Conservation (phyloP, 2,888 invertebrate species). For the Gymnoscelis rufifasciata region DNA sequence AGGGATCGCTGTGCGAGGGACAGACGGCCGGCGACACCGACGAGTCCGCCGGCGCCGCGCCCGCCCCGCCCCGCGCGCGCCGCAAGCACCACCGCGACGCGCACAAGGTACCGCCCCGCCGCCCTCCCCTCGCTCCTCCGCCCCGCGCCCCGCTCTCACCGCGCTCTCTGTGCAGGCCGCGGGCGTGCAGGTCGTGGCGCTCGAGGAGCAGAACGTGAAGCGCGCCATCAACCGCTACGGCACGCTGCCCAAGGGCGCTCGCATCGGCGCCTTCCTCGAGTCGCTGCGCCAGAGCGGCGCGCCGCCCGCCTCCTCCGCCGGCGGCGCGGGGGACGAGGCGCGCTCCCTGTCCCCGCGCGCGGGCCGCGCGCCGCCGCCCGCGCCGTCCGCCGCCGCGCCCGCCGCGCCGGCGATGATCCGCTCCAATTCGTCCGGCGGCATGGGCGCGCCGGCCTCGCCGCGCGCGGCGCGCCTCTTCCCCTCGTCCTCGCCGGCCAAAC, state of each 20-base stretch:
- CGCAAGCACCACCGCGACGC: conserved; percentile 63
- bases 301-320: conserved; percentile 27
- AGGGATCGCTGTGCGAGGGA: conserved; percentile 83
- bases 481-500: conserved; percentile 81
- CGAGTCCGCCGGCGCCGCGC: conserved; percentile 77
- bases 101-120: conserved; percentile 45
- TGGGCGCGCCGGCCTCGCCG: conserved; percentile 70
- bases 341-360: conserved; percentile 83
- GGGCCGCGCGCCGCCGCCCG: conserved; percentile 81
- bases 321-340: conserved; percentile 72
- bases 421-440: conserved; percentile 92
- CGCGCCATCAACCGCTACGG: conserved; percentile 97
- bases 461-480: conserved; percentile 78
- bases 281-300: conserved; percentile 89
- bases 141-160: not conserved
- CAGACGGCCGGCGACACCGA: conserved; percentile 80
- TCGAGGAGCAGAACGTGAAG: conserved; percentile 97
- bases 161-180: not conserved
- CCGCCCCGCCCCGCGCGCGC: conserved; percentile 67
- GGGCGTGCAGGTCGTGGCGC: conserved; percentile 91
- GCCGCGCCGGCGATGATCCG: conserved; percentile 89
- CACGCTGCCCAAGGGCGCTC: conserved; percentile 96
- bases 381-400: conserved; percentile 67
- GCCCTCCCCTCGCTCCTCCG: not conserved
- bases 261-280: conserved; percentile 97